Base-by-base conservation (phyloP, 2,113 vertebrate genomes). In the Oenanthe melanoleuca region DNA sequence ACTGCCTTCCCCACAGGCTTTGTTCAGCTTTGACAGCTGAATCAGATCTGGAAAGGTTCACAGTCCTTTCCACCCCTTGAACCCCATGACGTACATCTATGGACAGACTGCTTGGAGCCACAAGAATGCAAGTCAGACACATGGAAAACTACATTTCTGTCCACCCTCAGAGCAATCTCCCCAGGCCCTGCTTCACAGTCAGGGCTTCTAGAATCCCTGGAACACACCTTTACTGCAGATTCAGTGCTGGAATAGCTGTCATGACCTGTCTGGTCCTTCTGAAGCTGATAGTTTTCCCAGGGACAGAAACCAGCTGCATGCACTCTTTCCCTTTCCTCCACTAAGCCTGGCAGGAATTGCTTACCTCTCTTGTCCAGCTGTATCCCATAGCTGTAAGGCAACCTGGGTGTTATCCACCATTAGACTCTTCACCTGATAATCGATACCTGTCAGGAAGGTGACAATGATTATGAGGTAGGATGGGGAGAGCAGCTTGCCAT, bases 301-400 rank as follows among this genome's bases (percentile, higher is more conserved):
- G 22, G 55, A 77, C 28, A 66, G 65, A 55, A 66, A 26, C 10
- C 40, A 77, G 11, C 8, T 38, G n/a, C 49, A 24, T 3, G 6
- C 11, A 28, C 5, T 22, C 72, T 31, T 52, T 59, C 19, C 45
- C 77, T 47, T 80, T 60, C 37, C 44, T 29, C 24, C 40, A 24
- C 17, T 8, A 13, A 86, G 33, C 26, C 50, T 31, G 12, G 24
- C 34, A 57, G 25, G 87, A 59, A 59, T 8, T 4, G 0, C 88
- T 90, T 88, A 99, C 98, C 98, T 98, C 95, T 99, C 98, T 77
- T 99, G 98, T 78, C 98, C 98, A 61, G 98, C 98, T 50, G 98
- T 99, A 92, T 99, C 98, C 98, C 98, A 99, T 24, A 99, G 97
- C 93, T 99, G 98, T 59, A 99, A 94, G 53, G 95, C 98, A 88